Evolutionary conservation across 2,113 vertebrate genomes (phyloP).

Genomic region (Sturnira hondurensis): DNA sequence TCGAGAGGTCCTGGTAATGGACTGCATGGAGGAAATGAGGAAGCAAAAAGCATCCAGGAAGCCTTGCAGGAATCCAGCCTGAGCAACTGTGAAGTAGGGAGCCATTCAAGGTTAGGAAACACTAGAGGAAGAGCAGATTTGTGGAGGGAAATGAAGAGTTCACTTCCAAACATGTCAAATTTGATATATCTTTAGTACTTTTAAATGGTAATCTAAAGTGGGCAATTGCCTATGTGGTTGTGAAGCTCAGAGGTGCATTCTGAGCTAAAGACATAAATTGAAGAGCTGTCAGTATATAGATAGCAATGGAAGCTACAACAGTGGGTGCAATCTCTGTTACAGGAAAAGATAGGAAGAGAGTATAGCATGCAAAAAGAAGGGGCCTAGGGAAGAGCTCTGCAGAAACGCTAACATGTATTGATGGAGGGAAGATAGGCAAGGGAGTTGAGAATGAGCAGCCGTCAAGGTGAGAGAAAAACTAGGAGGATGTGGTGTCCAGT

Average conservation of each 20-base stretch:
- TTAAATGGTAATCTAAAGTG: conserved; percentile 6
- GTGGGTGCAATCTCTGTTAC: background rate
- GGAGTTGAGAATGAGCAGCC: background rate
- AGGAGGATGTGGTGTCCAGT: background rate
- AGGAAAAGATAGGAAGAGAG: background rate
- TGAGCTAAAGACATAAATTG: background rate
- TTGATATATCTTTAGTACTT: background rate
- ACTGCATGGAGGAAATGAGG: background rate
- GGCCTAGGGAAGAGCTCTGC: background rate
- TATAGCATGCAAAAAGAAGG: background rate
- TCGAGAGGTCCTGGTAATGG: background rate
- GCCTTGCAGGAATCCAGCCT: background rate
- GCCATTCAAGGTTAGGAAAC: background rate
- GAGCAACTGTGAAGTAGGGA: background rate
- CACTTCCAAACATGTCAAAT: background rate
- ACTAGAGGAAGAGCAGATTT: background rate
- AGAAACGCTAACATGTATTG: background rate
- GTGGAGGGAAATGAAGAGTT: conserved; percentile 25
- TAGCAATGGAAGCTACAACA: background rate
- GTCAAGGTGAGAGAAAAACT: background rate
- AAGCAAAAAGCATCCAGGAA: background rate
- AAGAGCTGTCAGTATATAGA: background rate
- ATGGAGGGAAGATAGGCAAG: background rate
- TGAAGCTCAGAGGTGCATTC: background rate
- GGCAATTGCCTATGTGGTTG: background rate